A percentile compares a stretch with the other conserved stretches of the same genome.
Evolutionary conservation across 2,113 vertebrate genomes (phyloP).

Genomic region (Hypocryptadius cinnamomeus): DNA sequence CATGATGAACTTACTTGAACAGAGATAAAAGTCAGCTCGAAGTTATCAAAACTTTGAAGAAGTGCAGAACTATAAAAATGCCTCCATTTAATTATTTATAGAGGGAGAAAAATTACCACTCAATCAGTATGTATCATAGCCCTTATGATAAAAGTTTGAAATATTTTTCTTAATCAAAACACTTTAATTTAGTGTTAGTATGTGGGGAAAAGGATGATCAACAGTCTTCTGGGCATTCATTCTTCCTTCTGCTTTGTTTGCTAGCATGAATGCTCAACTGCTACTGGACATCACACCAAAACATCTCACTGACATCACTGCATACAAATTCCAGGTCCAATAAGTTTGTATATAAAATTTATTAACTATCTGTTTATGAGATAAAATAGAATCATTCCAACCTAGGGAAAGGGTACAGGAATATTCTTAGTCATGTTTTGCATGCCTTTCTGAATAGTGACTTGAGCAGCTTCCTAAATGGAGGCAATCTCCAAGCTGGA

Average conservation of each 20-base stretch:
- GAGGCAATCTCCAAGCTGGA: not conserved
- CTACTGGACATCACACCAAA: not conserved
- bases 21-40: slow-evolving; percentile 28
- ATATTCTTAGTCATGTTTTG: not conserved
- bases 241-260: not conserved
- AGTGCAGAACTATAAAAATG: not conserved
- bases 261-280: not conserved
- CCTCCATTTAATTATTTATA: not conserved
- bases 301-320: not conserved
- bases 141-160: not conserved
- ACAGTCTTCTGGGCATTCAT: not conserved
- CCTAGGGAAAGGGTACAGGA: not conserved
- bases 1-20: not conserved
- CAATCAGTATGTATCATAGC: not conserved
- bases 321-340: not conserved
- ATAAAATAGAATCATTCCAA: not conserved
- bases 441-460: not conserved
- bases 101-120: not conserved
- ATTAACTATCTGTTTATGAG: not conserved
- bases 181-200: not conserved
- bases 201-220: not conserved
- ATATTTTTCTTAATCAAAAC: not conserved
- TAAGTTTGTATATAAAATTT: not conserved
- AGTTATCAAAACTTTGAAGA: slow-evolving; percentile 15
- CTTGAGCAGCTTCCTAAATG: not conserved